Conservation (phyloP, 2,888 invertebrate species). For the Phorcus lineatus region DNA sequence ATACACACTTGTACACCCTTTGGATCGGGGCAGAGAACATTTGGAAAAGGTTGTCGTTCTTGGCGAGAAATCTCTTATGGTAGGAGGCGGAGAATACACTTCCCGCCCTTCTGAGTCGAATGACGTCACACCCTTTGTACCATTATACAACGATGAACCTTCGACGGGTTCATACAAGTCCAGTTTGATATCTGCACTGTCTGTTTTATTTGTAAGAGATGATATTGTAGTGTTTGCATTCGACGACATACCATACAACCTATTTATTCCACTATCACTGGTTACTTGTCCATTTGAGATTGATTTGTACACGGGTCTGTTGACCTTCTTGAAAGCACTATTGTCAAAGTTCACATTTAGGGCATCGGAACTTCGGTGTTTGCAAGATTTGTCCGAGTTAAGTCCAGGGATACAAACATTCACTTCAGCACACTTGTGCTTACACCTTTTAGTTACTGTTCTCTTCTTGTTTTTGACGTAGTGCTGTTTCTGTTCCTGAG, state of each 20-base stretch:
- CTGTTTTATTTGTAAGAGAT: background rate
- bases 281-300: too few species aligned
- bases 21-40: background rate
- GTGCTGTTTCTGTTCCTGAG: background rate
- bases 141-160: background rate
- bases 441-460: background rate
- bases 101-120: slow-evolving; percentile 16
- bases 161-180: background rate
- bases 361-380: background rate
- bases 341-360: background rate
- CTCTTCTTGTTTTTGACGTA: background rate
- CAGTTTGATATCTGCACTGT: background rate
- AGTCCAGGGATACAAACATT: too few species aligned
- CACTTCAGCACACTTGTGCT: background rate
- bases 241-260: background rate
- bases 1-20: background rate
- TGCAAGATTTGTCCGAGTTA: background rate
- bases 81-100: slow-evolving; percentile 33
- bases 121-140: background rate
- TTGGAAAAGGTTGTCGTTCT: background rate
- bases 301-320: background rate
- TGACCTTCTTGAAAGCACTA: background rate
- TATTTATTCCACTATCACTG: background rate
- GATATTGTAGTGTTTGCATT: background rate
- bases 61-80: slow-evolving; percentile 19